Conservation (phyloP, 2,888 invertebrate species). For the Cetonia aurata region DNA sequence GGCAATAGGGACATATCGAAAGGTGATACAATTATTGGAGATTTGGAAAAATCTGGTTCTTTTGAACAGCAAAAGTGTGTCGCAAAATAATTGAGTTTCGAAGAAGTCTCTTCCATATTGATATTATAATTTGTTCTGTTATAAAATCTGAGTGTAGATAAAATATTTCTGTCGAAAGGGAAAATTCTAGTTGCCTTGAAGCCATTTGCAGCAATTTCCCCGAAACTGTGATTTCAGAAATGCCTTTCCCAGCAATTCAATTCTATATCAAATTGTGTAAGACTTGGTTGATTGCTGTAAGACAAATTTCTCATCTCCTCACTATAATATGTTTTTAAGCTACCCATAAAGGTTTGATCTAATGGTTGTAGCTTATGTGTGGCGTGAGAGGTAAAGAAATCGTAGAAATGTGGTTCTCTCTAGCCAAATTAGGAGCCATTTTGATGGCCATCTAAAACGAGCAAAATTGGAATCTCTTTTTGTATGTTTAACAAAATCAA, state of each 20-base stretch:
- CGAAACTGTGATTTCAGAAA: constrained; percentile 4
- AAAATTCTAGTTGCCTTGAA: constrained; percentile 7
- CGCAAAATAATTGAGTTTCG: too few species aligned
- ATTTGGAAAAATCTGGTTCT: too few species aligned
- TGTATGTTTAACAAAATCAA: constrained; percentile 9
- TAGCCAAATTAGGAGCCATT: neutral
- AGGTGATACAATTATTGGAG: too few species aligned
- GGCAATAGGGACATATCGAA: too few species aligned
- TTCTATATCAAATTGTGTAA: too few species aligned
- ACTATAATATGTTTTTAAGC: neutral
- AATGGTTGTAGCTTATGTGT: neutral
- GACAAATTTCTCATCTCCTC: too few species aligned
- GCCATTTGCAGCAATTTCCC: constrained; percentile 1
- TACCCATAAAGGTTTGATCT: neutral
- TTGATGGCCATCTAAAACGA: neutral
- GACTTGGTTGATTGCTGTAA: too few species aligned
- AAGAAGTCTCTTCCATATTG: too few species aligned
- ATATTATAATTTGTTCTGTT: neutral
- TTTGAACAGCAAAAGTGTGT: too few species aligned
- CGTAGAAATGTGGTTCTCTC: neutral
- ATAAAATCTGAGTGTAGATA: neutral
- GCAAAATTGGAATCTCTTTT: neutral
- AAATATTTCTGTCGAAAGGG: neutral
- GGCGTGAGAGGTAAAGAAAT: neutral
- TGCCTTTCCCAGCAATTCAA: neutral